phyloP scores from a whole-genome alignment of 30 jellyfish, hydroid and myxozoan species.

The Catostylus mosaicus region DNA sequence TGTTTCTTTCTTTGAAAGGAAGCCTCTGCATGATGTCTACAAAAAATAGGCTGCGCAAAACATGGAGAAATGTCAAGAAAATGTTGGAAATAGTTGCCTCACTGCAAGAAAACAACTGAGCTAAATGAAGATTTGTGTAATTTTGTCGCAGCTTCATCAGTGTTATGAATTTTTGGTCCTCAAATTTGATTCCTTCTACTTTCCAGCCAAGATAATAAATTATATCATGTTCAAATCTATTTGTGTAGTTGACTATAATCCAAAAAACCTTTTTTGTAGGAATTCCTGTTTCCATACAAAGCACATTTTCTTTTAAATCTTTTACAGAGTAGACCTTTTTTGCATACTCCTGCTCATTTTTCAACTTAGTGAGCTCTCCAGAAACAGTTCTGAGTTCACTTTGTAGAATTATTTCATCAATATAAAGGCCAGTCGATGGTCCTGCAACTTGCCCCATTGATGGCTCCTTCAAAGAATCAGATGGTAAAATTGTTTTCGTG shows the following conservation, averaged over 20 bases:
- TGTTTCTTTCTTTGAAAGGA: conserved; percentile 31
- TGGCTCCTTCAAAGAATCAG: neutral
- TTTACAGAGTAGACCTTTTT: neutral
- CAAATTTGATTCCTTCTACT: conserved; percentile 4
- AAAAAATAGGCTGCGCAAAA: conserved; percentile 5
- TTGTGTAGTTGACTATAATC: conserved; percentile 5
- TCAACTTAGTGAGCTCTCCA: neutral
- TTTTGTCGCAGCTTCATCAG: conserved; percentile 39
- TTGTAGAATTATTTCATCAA: neutral
- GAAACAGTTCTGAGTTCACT: neutral
- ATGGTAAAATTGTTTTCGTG: neutral
- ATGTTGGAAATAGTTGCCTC: conserved; percentile 41
- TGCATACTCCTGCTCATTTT: neutral
- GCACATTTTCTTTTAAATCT: conserved; percentile 8
- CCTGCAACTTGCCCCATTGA: neutral
- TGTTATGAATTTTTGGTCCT: conserved; percentile 24
- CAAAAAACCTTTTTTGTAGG: conserved; percentile 24
- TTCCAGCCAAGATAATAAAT: conserved; percentile 25
- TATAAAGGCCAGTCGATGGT: neutral
- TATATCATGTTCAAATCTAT: neutral
- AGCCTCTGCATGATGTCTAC: conserved; percentile 13
- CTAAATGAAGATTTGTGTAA: conserved; percentile 46
- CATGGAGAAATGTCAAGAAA: conserved; percentile 12
- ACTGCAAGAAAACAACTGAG: conserved; percentile 21
- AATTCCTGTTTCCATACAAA: conserved; percentile 36